phyloP scores from a whole-genome alignment of 2,797 vertebrate species.

The Argyrosomus regius region DNA sequence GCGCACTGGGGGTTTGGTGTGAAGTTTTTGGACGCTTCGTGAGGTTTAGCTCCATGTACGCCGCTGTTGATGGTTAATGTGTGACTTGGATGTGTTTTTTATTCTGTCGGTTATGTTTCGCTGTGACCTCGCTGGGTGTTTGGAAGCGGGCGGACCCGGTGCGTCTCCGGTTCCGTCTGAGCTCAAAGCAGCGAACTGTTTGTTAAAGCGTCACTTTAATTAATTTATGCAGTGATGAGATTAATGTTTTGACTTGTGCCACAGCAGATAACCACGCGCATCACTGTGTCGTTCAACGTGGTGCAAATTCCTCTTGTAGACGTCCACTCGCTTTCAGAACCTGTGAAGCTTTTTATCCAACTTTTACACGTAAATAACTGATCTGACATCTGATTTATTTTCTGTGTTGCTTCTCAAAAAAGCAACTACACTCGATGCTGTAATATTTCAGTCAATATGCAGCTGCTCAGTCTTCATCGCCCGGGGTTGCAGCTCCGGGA shows the following conservation, averaged over 20 bases:
- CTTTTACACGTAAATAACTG: background rate
- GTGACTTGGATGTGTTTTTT: background rate
- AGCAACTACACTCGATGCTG: background rate
- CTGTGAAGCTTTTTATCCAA: background rate
- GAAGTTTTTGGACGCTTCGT: conserved; percentile 23
- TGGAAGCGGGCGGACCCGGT: background rate
- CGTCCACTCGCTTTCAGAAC: background rate
- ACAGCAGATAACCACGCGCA: background rate
- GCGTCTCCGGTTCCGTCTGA: background rate
- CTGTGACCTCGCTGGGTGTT: background rate
- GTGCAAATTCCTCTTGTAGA: background rate
- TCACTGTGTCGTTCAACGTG: background rate
- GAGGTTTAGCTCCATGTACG: background rate
- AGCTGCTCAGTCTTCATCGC: background rate
- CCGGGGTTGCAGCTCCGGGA: background rate
- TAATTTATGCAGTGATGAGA: background rate
- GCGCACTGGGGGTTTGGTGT: conserved; percentile 6
- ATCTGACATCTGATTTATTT: background rate
- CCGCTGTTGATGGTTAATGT: background rate
- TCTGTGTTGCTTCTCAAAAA: background rate
- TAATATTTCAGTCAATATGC: background rate
- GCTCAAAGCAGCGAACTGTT: background rate
- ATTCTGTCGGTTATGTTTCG: background rate
- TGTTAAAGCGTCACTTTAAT: background rate
- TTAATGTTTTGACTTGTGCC: background rate